Base-by-base conservation (phyloP, 92 coral and sea anemone species). In the Phymanthus crucifer region DNA sequence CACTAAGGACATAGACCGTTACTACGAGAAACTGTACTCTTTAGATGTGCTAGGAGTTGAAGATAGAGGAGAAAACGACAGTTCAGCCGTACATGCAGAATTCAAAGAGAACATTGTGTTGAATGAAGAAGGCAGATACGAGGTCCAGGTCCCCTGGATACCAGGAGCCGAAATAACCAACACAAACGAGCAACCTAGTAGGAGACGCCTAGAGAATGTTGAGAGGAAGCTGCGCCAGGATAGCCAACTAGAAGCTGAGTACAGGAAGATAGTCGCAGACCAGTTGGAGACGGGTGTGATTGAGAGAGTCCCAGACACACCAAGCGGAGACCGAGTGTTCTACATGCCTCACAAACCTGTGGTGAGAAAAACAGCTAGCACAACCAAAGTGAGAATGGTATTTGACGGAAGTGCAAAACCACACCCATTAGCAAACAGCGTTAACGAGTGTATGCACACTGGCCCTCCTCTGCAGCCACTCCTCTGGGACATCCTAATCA, bases 381-480 rank as follows among this genome's bases (percentile, higher is more conserved):
- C 89, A 9, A 85, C 88, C 3, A 78, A 72, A 40, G 66, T 78
- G 1, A 48, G 88, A 32, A 46, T 78, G 27, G 84, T 85, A 1
- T 85, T 79, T 40, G 76, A 86, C 33, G 84, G 40, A 6, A 14
- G 40, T 4, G 1, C 69, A 1, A 52, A 56, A 19, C 45, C 8
- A 6, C 43, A 70, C 16, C 58, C 33, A 45, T 1, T 21, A 3
- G 81, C 72, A 3, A 52, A 32, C 0, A 73, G 81, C 6, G 37
- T 86, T 10, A 90, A 80, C 57, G 89, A 88, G 32, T 88, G 92
- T 46, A 84, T 84, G 86, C 48, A 54, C 80, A 76, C 78, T 33
- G 89, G 92, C 26, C 92, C 87, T 16, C 83, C 87, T 35, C 58
- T 80, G 40, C 85, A 85, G 72, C 87, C 90, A 19, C 86, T 85